A percentile compares a stretch with the other conserved stretches of the same genome.
Conservation (phyloP, 1,140 invertebrate species). For the Diorhabda elongata region DNA sequence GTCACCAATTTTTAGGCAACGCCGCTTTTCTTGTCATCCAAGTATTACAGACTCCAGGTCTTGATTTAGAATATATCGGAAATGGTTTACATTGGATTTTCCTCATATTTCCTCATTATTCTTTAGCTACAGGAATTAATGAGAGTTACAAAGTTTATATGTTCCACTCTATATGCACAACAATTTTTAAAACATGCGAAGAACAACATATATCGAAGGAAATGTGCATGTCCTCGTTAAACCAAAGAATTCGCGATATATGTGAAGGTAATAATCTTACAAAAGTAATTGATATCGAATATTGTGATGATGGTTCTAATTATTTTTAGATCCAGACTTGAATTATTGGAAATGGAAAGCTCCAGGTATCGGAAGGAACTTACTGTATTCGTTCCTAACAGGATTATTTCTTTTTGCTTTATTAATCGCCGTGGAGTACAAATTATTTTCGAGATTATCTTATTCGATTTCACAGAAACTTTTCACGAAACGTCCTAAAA, state of each 20-base stretch:
- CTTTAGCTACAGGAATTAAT: constrained; percentile 50
- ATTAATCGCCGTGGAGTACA: constrained; percentile 50
- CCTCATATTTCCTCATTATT: constrained; percentile 68
- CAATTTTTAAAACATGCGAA: neutral
- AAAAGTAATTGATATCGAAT: no score
- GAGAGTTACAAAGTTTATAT: constrained; percentile 30
- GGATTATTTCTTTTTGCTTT: constrained; percentile 46
- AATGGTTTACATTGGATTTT: constrained; percentile 61
- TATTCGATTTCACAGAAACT: constrained; percentile 25
- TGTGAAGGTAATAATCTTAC: neutral
- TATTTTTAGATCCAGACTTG: constrained; percentile 47
- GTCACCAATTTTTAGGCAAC: constrained; percentile 49
- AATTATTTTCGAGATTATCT: constrained; percentile 48
- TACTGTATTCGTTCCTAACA: constrained; percentile 44
- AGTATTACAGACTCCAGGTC: constrained; percentile 56
- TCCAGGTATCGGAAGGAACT: constrained; percentile 51
- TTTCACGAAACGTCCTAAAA: constrained; percentile 23
- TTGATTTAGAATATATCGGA: constrained; percentile 56
- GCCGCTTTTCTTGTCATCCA: constrained; percentile 65
- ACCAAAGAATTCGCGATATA: neutral
- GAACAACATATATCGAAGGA: neutral
- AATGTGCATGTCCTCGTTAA: neutral
- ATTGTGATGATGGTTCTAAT: neutral
- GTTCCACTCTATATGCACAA: constrained; percentile 25
- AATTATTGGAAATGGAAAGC: constrained; percentile 50